Evolutionary conservation across 2,113 vertebrate species (phyloP).

Genomic region (Salminus brasiliensis): DNA sequence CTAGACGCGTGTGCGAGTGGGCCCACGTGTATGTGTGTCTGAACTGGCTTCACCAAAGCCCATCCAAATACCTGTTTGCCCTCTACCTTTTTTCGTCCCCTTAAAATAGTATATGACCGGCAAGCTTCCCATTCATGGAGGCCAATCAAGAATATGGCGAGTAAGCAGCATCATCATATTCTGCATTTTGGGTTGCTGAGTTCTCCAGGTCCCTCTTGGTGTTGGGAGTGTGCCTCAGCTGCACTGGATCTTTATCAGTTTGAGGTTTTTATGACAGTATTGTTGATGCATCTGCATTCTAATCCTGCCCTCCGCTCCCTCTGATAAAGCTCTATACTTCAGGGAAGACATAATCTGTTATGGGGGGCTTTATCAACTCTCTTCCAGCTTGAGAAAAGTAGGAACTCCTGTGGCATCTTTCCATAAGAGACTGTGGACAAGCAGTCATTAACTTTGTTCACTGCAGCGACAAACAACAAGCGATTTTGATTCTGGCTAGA

Average conservation of each 20-base stretch:
- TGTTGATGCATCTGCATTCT: constrained; percentile 62
- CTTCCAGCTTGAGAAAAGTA: constrained; percentile 41
- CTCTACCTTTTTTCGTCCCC: background rate
- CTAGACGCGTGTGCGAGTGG: constrained; percentile 44
- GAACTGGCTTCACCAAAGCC: background rate
- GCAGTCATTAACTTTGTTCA: constrained; percentile 30
- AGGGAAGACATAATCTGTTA: constrained; percentile 53
- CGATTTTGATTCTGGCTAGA: background rate
- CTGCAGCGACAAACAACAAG: background rate
- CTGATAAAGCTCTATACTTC: constrained; percentile 59
- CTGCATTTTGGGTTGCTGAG: background rate
- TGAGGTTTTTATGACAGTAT: constrained; percentile 56
- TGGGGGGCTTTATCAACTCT: constrained; percentile 52
- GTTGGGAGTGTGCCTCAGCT: constrained; percentile 31
- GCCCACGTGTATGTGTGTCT: background rate
- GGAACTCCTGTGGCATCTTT: constrained; percentile 50
- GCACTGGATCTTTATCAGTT: constrained; percentile 49
- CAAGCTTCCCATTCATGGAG: background rate
- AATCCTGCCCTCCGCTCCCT: constrained; percentile 60
- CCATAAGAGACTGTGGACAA: constrained; percentile 29
- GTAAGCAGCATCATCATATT: background rate
- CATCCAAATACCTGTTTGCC: background rate
- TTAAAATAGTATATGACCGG: background rate
- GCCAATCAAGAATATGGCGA: background rate
- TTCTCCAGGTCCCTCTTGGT: background rate